Conservation (phyloP, 2,888 invertebrate species). For the Epirrhoe tristata region DNA sequence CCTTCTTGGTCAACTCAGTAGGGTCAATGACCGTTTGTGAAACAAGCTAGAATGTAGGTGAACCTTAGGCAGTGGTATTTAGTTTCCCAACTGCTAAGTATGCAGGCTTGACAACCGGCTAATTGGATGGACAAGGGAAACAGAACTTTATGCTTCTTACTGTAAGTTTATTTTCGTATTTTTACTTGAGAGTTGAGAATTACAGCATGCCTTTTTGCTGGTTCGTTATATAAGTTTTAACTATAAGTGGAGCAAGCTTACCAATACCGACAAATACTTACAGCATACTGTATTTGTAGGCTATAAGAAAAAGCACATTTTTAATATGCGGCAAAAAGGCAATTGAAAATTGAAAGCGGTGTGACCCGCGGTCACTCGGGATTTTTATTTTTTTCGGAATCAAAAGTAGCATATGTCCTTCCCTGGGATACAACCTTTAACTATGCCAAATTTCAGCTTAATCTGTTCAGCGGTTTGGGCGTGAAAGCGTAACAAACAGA, state of each 20-base stretch:
- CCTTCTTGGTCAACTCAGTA: background rate
- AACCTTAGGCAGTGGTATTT: slow-evolving; percentile 18
- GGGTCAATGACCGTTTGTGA: slow-evolving; percentile 10
- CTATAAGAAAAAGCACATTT: background rate
- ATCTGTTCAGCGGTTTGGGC: no score
- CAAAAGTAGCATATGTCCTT: no score
- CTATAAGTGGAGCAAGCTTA: slow-evolving; percentile 19
- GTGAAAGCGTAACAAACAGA: no score
- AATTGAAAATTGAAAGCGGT: no score
- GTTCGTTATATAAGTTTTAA: slow-evolving; percentile 29
- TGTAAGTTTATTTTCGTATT: slow-evolving; percentile 8
- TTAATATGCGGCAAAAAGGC: no score
- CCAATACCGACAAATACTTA: slow-evolving; percentile 16
- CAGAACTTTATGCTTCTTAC: slow-evolving; percentile 14
- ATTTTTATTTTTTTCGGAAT: no score
- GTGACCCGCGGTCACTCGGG: no score
- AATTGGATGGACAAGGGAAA: slow-evolving; percentile 17
- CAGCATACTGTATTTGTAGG: background rate
- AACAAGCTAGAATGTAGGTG: slow-evolving; percentile 20
- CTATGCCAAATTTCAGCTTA: no score
- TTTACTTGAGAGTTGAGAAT: background rate
- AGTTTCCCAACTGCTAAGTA: slow-evolving; percentile 30
- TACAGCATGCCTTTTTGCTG: slow-evolving; percentile 20
- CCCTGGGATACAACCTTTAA: no score
- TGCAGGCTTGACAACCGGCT: slow-evolving; percentile 13